Conservation (phyloP, 2,888 invertebrate genomes). For the Stenchaetothrips biformis region DNA sequence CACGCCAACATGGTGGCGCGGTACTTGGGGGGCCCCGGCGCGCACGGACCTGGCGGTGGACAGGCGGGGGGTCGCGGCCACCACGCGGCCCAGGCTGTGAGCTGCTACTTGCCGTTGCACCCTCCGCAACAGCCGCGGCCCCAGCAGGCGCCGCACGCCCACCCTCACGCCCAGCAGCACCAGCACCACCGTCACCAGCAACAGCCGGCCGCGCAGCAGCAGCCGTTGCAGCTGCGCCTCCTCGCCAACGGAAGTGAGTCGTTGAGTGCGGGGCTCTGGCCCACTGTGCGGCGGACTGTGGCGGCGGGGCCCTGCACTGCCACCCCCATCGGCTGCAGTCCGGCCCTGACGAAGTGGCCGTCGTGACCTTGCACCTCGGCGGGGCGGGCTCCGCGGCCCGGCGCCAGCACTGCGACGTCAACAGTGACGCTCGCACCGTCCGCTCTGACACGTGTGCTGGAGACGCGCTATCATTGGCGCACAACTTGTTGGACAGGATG, state of each 20-base stretch:
- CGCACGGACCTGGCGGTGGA: not conserved
- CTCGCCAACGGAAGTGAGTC: constrained; percentile 20
- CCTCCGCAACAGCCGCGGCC: not conserved
- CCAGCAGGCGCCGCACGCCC: not conserved
- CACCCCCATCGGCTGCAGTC: too few species aligned
- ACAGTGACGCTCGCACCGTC: too few species aligned
- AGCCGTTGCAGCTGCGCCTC: constrained; percentile 15
- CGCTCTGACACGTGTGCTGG: too few species aligned
- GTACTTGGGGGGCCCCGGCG: not conserved
- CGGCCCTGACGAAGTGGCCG: too few species aligned
- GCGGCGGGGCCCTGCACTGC: not conserved
- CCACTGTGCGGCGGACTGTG: too few species aligned
- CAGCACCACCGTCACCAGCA: not conserved
- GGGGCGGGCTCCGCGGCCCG: too few species aligned
- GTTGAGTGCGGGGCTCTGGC: not conserved
- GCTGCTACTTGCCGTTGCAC: constrained; percentile 7
- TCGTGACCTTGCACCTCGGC: too few species aligned
- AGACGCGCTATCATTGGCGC: too few species aligned
- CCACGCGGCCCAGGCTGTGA: not conserved
- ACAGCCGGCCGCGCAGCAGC: not conserved
- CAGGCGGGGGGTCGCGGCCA: not conserved
- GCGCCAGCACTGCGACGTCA: too few species aligned
- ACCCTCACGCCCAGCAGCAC: not conserved
- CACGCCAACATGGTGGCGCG: constrained; percentile 5
- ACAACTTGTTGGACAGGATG: too few species aligned